Evolutionary conservation across 1,140 invertebrate species (phyloP).

Genomic region (Platorchestia sp.): DNA sequence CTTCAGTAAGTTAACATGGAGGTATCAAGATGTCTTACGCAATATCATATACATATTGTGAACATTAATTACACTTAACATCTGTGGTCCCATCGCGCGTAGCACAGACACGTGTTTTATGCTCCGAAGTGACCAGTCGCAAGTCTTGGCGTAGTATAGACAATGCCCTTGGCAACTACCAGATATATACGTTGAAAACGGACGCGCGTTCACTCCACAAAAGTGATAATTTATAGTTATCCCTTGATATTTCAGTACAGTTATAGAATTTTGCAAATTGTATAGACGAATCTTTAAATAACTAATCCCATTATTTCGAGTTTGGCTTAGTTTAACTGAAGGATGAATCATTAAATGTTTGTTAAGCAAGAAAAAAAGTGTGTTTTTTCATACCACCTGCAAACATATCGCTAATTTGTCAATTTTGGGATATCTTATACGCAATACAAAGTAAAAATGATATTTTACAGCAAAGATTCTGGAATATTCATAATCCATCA

Average conservation of each 20-base stretch:
- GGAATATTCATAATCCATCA: too few relatives aligned
- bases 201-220: not conserved
- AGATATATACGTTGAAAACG: not conserved
- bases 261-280: not conserved
- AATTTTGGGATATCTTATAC: too few relatives aligned
- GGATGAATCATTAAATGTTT: too few relatives aligned
- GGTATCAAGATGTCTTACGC: not conserved
- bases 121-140: not conserved
- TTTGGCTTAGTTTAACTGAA: too few relatives aligned
- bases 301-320: too few relatives aligned
- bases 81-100: not conserved
- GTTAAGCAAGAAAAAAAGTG: too few relatives aligned
- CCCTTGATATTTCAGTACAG: not conserved
- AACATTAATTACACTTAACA: not conserved
- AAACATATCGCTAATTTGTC: too few relatives aligned
- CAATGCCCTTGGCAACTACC: not conserved
- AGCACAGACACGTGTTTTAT: not conserved
- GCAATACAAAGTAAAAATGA: too few relatives aligned
- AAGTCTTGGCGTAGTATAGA: not conserved
- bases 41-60: not conserved
- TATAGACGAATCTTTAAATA: not conserved
- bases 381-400: too few relatives aligned
- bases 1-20: not conserved
- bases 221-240: not conserved
- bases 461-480: too few relatives aligned